These are phyloP conservation scores for Scaptomyza cyrtandrae DNA, from an alignment of 2,888 invertebrate genomes.

Conservation along the genomic window DNA sequence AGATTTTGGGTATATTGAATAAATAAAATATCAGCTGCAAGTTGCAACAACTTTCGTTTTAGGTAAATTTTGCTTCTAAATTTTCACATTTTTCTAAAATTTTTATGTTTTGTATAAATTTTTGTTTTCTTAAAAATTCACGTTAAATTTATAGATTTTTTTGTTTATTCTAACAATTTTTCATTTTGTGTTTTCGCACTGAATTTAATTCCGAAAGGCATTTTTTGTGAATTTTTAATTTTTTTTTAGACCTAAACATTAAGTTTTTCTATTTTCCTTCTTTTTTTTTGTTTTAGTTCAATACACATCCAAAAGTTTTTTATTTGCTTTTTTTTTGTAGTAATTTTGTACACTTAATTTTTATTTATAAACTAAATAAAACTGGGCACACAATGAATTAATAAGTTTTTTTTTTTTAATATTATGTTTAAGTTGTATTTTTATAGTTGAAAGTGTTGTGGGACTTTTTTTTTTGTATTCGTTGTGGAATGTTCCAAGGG, in stretches of 20 bases:
- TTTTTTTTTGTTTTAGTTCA: slow-evolving; percentile 17
- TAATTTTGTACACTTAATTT: slow-evolving; percentile 56
- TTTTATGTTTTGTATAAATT: slow-evolving; percentile 58
- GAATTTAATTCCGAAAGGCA: slow-evolving; percentile 84
- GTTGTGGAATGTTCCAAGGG: slow-evolving; percentile 68
- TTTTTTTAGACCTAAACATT: slow-evolving; percentile 77
- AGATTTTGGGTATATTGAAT: slow-evolving; percentile 2
- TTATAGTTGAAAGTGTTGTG: slow-evolving; percentile 26
- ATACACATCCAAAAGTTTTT: slow-evolving; percentile 61
- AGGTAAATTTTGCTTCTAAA: slow-evolving; percentile 68
- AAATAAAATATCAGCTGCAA: slow-evolving; percentile 7
- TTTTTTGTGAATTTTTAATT: slow-evolving; percentile 76
- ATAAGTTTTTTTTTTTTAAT: slow-evolving; percentile 20
- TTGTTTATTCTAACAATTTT: slow-evolving; percentile 60
- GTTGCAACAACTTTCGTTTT: slow-evolving; percentile 51
- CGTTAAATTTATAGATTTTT: slow-evolving; percentile 59
- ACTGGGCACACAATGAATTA: slow-evolving; percentile 78
- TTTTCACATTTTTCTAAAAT: slow-evolving; percentile 55
- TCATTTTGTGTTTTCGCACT: slow-evolving; percentile 63
- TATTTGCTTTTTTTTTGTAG: slow-evolving; percentile 34
- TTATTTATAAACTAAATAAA: slow-evolving; percentile 59
- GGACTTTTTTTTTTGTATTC: slow-evolving; percentile 21
- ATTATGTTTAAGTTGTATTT: slow-evolving; percentile 27
- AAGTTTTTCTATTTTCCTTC: slow-evolving; percentile 64
- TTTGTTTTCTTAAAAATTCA: slow-evolving; percentile 45